Evolutionary conservation across 1,140 invertebrate species (phyloP), one percentile per base, ranked within the genome.

Genomic region (Ditylenchus dipsaci): DNA sequence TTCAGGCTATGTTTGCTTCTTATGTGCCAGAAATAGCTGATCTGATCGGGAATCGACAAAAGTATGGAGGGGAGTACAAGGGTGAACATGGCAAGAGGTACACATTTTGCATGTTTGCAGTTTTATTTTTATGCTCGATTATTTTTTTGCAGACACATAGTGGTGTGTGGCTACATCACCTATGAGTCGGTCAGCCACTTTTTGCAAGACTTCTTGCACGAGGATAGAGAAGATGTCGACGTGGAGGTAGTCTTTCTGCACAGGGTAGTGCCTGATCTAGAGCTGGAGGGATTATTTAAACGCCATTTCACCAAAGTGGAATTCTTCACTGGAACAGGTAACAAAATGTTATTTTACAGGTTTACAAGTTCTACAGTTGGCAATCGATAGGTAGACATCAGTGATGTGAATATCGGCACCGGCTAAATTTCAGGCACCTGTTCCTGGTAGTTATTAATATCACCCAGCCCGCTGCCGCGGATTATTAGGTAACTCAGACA

Each of bases 161-260:
- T 99, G 84, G 95, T 98, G 80, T 99, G 95, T 88, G 96, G 96
- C 23, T 72, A 42, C 86, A 99, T 99, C 86, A 99, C 95, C 70
- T 99, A 95, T 86, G 95, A 98, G 87, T 97, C 95, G 76, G 95
- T 99, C 74, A 95, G 92, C 80, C 96, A 98, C 88, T 99, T 99
- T 87, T 89, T 99, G 83, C 97, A 97, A 88, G 96, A 99, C 88
- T 99, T 99, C 88, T 89, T 99, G 77, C 96, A 99, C 85, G 95
- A 99, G 88, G 96, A 99, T 43, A 23, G 74, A 15, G 74, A 73
- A 87, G 95, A 98, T 88, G 94, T 97, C 66, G 96, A 99, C 85
- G 95, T 98, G 70, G 95, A 99, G 88, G 95, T 99, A 81, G 95
- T 99, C 82, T 98, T 99, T 88, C 89, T 99, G 82, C 95, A 99